Evolutionary conservation across 2,888 invertebrate genomes (phyloP).

Genomic region (Dioctria rufipes): DNA sequence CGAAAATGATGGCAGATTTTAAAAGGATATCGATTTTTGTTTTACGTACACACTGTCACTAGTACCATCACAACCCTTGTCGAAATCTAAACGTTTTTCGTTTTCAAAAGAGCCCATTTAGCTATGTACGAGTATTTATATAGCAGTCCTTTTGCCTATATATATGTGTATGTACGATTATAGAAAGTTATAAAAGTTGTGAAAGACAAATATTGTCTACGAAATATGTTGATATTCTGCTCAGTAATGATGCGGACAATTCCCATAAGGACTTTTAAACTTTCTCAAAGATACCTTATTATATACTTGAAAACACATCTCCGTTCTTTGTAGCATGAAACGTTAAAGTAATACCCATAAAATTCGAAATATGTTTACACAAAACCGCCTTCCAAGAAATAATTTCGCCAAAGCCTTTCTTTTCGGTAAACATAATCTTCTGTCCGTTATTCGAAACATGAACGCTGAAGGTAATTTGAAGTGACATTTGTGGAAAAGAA

Average conservation of each 20-base stretch:
- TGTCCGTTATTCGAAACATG: neutral
- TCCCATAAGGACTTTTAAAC: conserved; percentile 23
- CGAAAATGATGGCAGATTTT: neutral
- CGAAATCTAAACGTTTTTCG: too few species aligned
- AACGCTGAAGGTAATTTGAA: neutral
- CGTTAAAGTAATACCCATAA: neutral
- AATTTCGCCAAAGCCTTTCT: neutral
- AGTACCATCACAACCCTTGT: neutral
- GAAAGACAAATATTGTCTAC: conserved; percentile 30
- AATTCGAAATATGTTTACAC: neutral
- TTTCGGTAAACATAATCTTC: neutral
- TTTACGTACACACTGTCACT: neutral
- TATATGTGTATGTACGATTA: neutral
- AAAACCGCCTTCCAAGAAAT: neutral
- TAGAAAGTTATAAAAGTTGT: conserved; percentile 20
- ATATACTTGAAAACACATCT: neutral
- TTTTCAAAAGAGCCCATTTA: too few species aligned
- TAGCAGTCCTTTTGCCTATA: conserved; percentile 7
- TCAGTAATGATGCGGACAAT: neutral
- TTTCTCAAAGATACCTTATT: conserved; percentile 1
- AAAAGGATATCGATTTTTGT: conserved; percentile 24
- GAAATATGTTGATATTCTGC: conserved; percentile 4
- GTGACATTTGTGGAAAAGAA: neutral
- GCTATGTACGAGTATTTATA: too few species aligned
- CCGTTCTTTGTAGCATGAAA: neutral